Evolutionary conservation across 2,888 invertebrate genomes (phyloP).

Genomic region (Heliconius aoede): DNA sequence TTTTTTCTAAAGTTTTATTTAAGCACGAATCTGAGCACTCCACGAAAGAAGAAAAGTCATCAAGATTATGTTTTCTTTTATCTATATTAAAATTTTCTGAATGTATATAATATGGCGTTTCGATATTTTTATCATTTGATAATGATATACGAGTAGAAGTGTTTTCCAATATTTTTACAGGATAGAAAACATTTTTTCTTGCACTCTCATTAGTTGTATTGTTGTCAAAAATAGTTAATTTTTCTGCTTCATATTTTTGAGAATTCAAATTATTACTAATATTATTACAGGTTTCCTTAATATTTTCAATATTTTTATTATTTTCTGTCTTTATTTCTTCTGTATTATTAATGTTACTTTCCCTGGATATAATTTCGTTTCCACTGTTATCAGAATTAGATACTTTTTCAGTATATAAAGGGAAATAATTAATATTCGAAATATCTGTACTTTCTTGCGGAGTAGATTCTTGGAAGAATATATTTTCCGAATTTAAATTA

Average conservation of each 20-base stretch:
- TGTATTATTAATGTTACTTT: not conserved
- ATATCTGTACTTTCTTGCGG: not conserved
- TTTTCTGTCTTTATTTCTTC: not conserved
- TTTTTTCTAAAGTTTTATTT: conserved; percentile 1
- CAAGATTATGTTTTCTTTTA: not conserved
- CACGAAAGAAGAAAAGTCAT: not conserved
- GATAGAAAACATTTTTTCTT: not conserved
- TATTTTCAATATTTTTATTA: not conserved
- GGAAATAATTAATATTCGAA: not conserved
- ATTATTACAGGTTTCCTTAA: not conserved
- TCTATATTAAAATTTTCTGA: conserved; percentile 1
- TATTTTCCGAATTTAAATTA: conserved; percentile 6
- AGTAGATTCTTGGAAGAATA: not conserved
- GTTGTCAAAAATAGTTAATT: not conserved
- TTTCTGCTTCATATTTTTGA: not conserved
- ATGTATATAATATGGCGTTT: not conserved
- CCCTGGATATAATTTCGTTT: not conserved
- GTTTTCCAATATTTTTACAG: not conserved
- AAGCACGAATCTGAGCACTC: not conserved
- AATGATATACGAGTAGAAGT: not conserved
- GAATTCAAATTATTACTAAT: not conserved
- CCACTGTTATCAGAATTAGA: not conserved
- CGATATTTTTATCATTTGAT: not conserved
- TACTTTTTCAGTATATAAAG: not conserved
- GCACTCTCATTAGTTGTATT: not conserved